phyloP scores from a whole-genome alignment of 2,888 invertebrate genomes.

The Siphlonurus alternatus region DNA sequence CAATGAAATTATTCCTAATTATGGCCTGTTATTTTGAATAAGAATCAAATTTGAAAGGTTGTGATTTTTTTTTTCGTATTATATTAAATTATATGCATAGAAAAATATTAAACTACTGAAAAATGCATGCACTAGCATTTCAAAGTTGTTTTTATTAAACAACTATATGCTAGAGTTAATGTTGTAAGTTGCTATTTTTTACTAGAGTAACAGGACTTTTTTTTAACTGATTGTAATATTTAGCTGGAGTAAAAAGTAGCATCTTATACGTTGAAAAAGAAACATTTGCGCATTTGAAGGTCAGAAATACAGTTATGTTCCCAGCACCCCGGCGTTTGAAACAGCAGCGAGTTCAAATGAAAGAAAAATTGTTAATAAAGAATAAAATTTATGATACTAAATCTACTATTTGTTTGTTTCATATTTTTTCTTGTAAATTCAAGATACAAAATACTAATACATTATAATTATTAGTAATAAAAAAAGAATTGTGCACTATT shows the following conservation, averaged over 20 bases:
- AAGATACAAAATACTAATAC: not conserved
- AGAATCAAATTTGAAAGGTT: too few relatives aligned
- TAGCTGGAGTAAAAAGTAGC: not conserved
- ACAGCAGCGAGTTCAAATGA: not conserved
- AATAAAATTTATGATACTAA: not conserved
- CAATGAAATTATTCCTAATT: too few relatives aligned
- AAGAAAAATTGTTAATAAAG: not conserved
- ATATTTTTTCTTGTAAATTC: not conserved
- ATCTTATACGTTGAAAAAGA: not conserved
- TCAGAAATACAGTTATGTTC: not conserved
- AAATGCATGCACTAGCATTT: not conserved
- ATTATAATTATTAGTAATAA: not conserved
- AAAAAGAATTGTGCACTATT: not conserved
- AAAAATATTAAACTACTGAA: too few relatives aligned
- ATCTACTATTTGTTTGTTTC: not conserved
- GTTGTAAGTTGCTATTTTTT: not conserved
- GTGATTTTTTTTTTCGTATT: too few relatives aligned
- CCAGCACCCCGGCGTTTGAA: not conserved
- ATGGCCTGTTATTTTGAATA: too few relatives aligned
- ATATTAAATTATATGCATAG: too few relatives aligned
- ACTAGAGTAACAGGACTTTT: not conserved
- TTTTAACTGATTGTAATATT: not conserved
- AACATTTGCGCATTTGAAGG: not conserved
- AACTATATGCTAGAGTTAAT: not conserved
- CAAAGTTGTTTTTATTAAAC: not conserved